These are phyloP conservation scores for Tenualosa thibaudeaui DNA, from an alignment of 2,797 vertebrate genomes.

Conservation along the genomic window DNA sequence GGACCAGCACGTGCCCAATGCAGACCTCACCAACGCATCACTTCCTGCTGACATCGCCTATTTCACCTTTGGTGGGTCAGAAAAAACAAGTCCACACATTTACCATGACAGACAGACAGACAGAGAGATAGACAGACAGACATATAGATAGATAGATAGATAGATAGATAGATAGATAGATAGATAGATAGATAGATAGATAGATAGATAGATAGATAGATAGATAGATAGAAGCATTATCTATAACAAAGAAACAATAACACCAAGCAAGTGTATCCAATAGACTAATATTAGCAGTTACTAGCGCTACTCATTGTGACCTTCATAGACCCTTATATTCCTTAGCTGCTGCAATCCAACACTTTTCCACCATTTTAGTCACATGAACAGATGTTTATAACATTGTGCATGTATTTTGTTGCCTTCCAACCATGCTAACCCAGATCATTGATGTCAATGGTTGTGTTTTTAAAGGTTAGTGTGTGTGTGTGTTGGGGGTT, in stretches of 20 bases:
- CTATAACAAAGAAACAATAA: no score
- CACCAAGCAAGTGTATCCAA: neutral
- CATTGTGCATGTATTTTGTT: neutral
- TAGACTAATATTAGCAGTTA: neutral
- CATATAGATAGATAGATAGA: no score
- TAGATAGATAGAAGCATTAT: no score
- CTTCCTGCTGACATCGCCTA: slow-evolving; percentile 93
- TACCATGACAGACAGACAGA: no score
- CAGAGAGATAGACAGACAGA: no score
- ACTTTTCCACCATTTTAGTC: neutral
- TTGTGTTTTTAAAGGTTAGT: neutral
- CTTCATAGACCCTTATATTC: neutral
- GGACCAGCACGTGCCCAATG: slow-evolving; percentile 84
- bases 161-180: no score
- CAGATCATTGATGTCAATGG: neutral
- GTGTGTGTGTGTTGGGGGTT: no score
- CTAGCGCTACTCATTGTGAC: neutral
- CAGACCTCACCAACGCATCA: slow-evolving; percentile 84
- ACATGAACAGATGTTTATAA: neutral
- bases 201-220: no score
- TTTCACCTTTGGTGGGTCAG: slow-evolving; percentile 89
- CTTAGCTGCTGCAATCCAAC: neutral
- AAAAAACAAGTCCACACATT: neutral
- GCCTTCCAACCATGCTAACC: neutral
- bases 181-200: no score